Evolutionary conservation across 2,797 vertebrate genomes (phyloP).

Genomic region (Anas bahamensis): DNA sequence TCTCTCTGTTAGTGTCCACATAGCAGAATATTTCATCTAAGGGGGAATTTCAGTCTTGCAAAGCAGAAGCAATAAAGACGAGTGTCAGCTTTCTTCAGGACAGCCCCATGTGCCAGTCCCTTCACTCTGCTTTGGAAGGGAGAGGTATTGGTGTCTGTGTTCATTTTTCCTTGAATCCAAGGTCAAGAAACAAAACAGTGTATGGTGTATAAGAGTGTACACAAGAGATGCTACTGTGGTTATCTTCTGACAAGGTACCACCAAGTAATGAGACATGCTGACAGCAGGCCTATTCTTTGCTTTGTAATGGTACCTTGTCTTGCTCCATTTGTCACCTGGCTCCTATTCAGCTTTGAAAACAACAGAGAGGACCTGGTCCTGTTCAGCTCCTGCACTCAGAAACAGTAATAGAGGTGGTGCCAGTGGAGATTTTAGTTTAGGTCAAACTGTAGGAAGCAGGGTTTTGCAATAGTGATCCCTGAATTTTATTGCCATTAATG

Average conservation of each 20-base stretch:
- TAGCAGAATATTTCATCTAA: not conserved
- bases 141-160: not conserved
- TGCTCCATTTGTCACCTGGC: not conserved
- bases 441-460: not conserved
- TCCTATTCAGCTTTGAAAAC: not conserved
- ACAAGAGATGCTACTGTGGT: not conserved
- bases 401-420: rapidly evolving
- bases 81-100: not conserved
- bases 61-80: not conserved
- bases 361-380: not conserved
- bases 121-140: not conserved
- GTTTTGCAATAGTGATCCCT: not conserved
- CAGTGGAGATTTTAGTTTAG: not conserved
- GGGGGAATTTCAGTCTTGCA: not conserved
- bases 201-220: too few relatives aligned
- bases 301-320: not conserved
- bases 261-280: not conserved
- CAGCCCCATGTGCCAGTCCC: not conserved
- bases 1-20: not conserved
- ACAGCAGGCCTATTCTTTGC: not conserved
- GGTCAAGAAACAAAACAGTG: too few relatives aligned
- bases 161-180: not conserved
- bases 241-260: not conserved
- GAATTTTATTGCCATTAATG: not conserved
- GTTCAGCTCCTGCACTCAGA: not conserved